Evolutionary conservation across 1,140 invertebrate genomes (phyloP).

Genomic region (Olivierus martensii): DNA sequence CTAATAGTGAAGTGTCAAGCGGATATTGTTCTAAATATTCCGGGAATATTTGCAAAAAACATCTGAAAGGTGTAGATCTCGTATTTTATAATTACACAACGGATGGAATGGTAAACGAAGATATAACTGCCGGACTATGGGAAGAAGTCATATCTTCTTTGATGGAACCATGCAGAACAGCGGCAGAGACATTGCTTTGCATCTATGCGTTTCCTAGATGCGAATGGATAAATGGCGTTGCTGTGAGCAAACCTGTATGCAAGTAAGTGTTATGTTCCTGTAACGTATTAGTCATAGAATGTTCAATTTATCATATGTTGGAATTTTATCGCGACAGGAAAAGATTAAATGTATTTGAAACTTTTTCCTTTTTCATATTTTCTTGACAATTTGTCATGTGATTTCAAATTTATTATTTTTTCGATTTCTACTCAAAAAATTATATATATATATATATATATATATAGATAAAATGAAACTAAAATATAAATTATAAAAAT

Average conservation of each 20-base stretch:
- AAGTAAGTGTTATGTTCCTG: not conserved
- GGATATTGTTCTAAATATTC: conserved; percentile 76
- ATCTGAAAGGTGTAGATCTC: conserved; percentile 49
- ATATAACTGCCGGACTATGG: conserved; percentile 65
- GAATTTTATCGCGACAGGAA: too few species aligned
- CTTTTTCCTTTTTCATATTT: too few species aligned
- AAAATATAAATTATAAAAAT: too few species aligned
- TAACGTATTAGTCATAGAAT: not conserved
- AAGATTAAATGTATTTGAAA: too few species aligned
- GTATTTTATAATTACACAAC: conserved; percentile 60
- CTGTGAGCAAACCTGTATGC: conserved; percentile 39
- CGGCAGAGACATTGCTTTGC: conserved; percentile 77
- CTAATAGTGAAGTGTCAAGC: conserved; percentile 2
- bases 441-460: too few species aligned
- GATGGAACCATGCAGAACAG: conserved; percentile 62
- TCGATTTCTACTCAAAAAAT: too few species aligned
- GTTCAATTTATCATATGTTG: too few species aligned
- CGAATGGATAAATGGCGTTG: conserved; percentile 37
- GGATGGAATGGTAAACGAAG: conserved; percentile 49
- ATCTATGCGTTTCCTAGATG: conserved; percentile 85
- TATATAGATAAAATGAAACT: too few species aligned
- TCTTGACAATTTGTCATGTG: too few species aligned
- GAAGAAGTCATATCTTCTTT: conserved; percentile 64
- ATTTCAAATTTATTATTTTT: too few species aligned
- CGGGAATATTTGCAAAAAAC: conserved; percentile 71